Evolutionary conservation across 2,113 vertebrate species (phyloP), one percentile per base, ranked within the genome.

Genomic region (Gallinago undulata): DNA sequence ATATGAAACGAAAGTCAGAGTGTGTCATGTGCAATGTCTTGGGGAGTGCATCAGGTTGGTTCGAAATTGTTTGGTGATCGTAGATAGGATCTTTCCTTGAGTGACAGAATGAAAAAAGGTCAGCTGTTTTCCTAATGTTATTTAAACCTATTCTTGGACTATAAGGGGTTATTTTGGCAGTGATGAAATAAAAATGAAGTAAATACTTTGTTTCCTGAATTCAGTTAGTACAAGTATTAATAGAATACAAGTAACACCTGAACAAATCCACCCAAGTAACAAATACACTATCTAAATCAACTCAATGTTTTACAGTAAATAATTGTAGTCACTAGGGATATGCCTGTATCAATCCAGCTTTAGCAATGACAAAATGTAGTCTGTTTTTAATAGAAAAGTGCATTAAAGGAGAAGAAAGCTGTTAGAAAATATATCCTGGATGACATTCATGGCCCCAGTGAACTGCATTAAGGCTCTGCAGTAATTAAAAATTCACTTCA

Each of bases 401-500:
- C 45, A 90, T 95, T 97, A 93, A 96, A 92, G 35, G 37, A 87
- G 95, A 93, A 67, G 6, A 81, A 63, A 92, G 37, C 41, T 80
- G 12, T 83, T 93, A 85, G 85, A 68, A 96, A 73, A 95, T 83
- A 87, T 39, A 88, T 94, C 45, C 62, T 91, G 57, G 78, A 84
- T 97, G 94, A 92, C 79, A 95, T 96, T 95, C 91, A 87, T 95
- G 90, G 89, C 91, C 93, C 81, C 64, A 87, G 21, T 96, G 96
- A 97, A 97, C 93, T 93, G 68, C 90, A 93, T 96, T 83, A 79
- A 90, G 84, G 86, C 88, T 96, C 59, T 80, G 74, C 70, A 93
- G 92, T 97, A 97, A 97, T 98, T 97, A 98, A 97, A 98, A 97
- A 93, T 92, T 97, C 76, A 96, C 97, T 98, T 98, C 86, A 96